Evolutionary conservation across 53 echinoderm and acorn worm genomes (phyloP), one percentile per base, ranked within the genome.

Genomic region (Temnopleurus reevesii): DNA sequence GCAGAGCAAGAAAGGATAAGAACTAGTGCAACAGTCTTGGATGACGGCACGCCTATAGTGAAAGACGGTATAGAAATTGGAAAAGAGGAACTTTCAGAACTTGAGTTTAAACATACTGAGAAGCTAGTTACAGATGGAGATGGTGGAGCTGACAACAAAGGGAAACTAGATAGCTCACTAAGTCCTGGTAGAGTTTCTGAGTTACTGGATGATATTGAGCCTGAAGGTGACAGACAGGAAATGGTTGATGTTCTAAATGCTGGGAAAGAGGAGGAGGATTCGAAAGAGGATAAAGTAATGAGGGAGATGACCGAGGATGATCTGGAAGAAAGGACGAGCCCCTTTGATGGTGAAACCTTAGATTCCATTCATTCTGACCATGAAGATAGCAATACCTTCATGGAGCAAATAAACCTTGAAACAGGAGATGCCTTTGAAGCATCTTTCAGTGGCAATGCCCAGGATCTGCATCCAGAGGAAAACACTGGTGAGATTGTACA

Each of bases 331-430:
- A 34, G 63, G 18, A 2, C 34, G 15, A 34, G 63, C 34, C 63
- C 63, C 34, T 63, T 63, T 33, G 33, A 33, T 12, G 33, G 33
- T 31, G 34, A 30, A 5, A 31, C 63, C 17, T 17, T 45, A 77
- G 46, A 43, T 77, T 43, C 43, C 17, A 77, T 45, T 31, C 77
- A 77, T 25, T 45, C 77, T 43, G 77, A 77, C 25, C 43, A 46
- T 7, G 81, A 81, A 21, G 53, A 81, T 77, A 77, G 77, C 45
- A 45, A 43, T 45, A 77, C 77, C 25, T 77, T 77, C 77, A 77
- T 77, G 77, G 45, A 77, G 45, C 44, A 77, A 45, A 77, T 77
- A 23, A 41, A 77, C 24, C 77, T 77, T 45, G 77, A 81, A 27
- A 81, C 81, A 18, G 81, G 81, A 45, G 47, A 19, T 12, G 15